Evolutionary conservation across 2,113 vertebrate genomes (phyloP).

Genomic region (Archilochus colubris): DNA sequence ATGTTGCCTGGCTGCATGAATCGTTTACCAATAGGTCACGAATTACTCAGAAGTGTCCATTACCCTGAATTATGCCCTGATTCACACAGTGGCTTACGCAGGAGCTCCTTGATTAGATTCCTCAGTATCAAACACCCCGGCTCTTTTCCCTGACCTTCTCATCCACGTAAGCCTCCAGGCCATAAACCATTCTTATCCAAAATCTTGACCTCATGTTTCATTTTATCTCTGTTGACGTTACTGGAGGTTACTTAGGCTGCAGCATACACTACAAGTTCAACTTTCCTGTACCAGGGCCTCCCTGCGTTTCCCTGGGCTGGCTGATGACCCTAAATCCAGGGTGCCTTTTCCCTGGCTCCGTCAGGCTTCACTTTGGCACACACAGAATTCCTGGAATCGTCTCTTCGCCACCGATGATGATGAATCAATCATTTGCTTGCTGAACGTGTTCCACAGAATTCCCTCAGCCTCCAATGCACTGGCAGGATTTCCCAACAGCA

Average conservation of each 20-base stretch:
- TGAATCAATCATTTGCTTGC: conserved; percentile 64
- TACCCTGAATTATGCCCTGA: conserved; percentile 50
- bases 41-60: conserved; percentile 62
- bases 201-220: conserved; percentile 61
- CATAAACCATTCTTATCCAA: conserved; percentile 44
- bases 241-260: background rate
- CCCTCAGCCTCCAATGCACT: conserved; percentile 37
- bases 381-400: conserved; percentile 32
- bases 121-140: background rate
- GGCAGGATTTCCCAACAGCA: conserved; percentile 55
- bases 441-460: conserved; percentile 55
- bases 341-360: conserved; percentile 42
- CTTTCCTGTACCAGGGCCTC: conserved; percentile 36
- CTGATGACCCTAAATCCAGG: conserved; percentile 52
- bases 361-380: conserved; percentile 41
- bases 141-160: conserved; percentile 25
- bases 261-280: background rate
- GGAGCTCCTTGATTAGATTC: conserved; percentile 60
- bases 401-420: conserved; percentile 19
- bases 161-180: background rate
- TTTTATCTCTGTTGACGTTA: conserved; percentile 41
- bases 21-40: conserved; percentile 31
- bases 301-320: background rate
- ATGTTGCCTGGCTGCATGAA: conserved; percentile 18
- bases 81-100: conserved; percentile 54